Base-by-base conservation (phyloP, 2,888 invertebrate genomes). In the Nymphalis polychloros region DNA sequence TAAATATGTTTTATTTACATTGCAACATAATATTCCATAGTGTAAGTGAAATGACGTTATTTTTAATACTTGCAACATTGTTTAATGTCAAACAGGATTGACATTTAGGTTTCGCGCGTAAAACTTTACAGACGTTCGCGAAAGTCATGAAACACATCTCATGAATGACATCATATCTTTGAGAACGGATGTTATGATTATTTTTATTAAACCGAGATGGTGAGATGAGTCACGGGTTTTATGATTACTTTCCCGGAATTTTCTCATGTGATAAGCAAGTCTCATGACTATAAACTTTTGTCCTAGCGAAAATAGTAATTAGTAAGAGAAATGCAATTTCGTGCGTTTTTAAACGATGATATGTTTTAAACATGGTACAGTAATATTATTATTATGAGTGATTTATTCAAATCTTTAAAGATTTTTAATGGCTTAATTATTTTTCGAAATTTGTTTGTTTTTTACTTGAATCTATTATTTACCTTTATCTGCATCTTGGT, bases 201-300 rank as follows among this genome's bases (percentile, higher is more conserved):
- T 67, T 70, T 70, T 67, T 61, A 67, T 67, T 64, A 47, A 53
- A 20, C 52, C 49, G 53, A 60, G 65, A 60, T 46, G 49, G 17
- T n/a, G 53, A 27, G 47, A 59, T 70, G 70, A 70, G n/a, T 67
- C 69, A 69, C 20, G 19, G 20, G 48, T 31, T 66, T 57, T 57
- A 57, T 41, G 13, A 50, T 57, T 48, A 62, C 70, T 67, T 70
- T 70, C 70, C 60, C 60, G 50, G 70, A 70, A 70, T 67, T 64
- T 61, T 47, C 63, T 60, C 60, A 31, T 59, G 31, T 41, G 61
- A 68, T 64, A 55, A 68, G 64, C 55, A 19, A 48, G 41, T 57
- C 19, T 55, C 17, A 17, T 17, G 55, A 6, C 57, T 41, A 41
- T 57, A 57, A 35, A 57, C 35, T 19, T 35, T 41, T 57, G 10